A percentile compares a stretch with the other conserved stretches of the same genome.
Evolutionary conservation across 2,888 invertebrate species (phyloP).

Genomic region (Herminia tarsipennalis): DNA sequence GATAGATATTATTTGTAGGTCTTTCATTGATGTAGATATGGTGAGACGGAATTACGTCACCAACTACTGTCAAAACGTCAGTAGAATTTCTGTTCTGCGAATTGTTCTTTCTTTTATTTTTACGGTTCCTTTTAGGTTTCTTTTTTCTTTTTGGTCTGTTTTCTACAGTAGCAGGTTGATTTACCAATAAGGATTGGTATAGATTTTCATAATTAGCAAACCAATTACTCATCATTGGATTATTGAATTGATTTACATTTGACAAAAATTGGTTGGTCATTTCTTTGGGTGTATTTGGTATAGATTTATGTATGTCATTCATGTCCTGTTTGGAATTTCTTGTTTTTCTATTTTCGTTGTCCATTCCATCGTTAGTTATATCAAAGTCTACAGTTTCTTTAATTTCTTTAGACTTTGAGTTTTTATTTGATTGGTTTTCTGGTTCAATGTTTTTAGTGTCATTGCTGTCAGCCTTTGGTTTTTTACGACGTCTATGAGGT

Average conservation of each 20-base stretch:
- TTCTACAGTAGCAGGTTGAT: slow-evolving; percentile 4
- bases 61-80: too few relatives aligned
- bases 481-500: slow-evolving; percentile 21
- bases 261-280: slow-evolving; percentile 19
- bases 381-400: slow-evolving; percentile 22
- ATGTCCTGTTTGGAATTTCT: slow-evolving; percentile 27
- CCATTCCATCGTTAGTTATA: slow-evolving; percentile 19
- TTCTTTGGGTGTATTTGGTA: slow-evolving; percentile 29
- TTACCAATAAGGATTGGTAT: slow-evolving; percentile 20
- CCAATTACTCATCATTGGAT: slow-evolving; percentile 30
- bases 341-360: slow-evolving; percentile 28
- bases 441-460: background rate
- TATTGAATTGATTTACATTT: slow-evolving; percentile 20
- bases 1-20: slow-evolving; percentile 4
- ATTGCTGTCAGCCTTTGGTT: slow-evolving; percentile 4
- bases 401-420: slow-evolving; percentile 18
- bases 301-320: slow-evolving; percentile 20
- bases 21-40: slow-evolving; percentile 7
- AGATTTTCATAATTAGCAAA: slow-evolving; percentile 30
- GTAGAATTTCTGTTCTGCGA: slow-evolving; percentile 3
- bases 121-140: slow-evolving; percentile 15
- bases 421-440: slow-evolving; percentile 14
- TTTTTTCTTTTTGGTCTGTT: background rate
- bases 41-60: too few relatives aligned
- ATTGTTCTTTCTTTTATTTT: slow-evolving; percentile 7